Evolutionary conservation across 2,888 invertebrate species (phyloP), one percentile per base, ranked within the genome.

Genomic region (Didymodactylos carnosus): DNA sequence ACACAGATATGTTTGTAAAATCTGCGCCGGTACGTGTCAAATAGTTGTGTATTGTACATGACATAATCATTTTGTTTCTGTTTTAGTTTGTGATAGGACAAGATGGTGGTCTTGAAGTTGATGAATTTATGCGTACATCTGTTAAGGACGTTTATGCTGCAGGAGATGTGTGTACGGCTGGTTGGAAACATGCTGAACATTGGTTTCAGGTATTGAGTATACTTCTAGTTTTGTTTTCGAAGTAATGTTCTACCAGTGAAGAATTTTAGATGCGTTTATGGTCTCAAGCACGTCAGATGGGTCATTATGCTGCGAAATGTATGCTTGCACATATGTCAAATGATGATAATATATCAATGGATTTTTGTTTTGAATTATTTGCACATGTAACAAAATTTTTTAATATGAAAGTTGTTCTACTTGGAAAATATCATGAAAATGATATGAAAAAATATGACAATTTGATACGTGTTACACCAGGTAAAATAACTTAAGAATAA

Each of bases 241-340:
- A n/a, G n/a, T n/a, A n/a, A n/a, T 40, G 2, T 29, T n/a, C 49
- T 43, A n/a, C 23, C 53, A 39, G 41, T 62, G 29, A 23, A 51
- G 69, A 27, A 62, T 35, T 27, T 51, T 79, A 94, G 85, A 91
- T 97, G 89, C 87, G 93, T 75, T 84, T 98, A 43, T 98, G 98
- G 98, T 92, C 94, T 0, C 98, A 99, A 84, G 98, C 97, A 0
- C 86, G 94, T 73, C 94, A 95, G 84, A 95, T 95, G 94, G 98
- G 95, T 14, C 87, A 88, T 73, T 94, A 92, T 86, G 93, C 91
- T 35, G 95, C 92, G 0, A 90, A 90, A 82, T 88, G 90, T 75
- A 95, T 99, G 91, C 78, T 79, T 10, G 81, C 81, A 16, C 77
- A 79, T 14, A n/a, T 73, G 14, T 76, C 76, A 7, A 75, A 76